phyloP scores from a whole-genome alignment of 2,113 vertebrate genomes.

The Haplochromis vanheusdeni region DNA sequence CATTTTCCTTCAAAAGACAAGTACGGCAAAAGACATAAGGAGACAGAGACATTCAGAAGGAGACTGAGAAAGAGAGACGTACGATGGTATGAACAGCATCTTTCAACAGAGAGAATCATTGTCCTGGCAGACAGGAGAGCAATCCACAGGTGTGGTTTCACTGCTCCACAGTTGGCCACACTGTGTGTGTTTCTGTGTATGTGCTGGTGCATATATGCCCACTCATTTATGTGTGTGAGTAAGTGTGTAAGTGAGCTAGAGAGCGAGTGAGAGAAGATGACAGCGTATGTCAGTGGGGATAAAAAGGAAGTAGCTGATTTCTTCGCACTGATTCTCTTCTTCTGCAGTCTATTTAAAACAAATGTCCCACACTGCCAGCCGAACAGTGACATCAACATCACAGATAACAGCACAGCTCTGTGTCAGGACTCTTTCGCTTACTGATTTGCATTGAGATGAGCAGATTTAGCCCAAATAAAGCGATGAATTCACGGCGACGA shows the following conservation, averaged over 20 bases:
- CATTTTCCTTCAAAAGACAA: slow-evolving; percentile 50
- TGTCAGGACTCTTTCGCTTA: background rate
- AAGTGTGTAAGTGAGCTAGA: background rate
- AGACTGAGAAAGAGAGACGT: slow-evolving; percentile 24
- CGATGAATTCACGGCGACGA: background rate
- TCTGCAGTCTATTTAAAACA: slow-evolving; percentile 10
- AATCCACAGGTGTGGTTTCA: slow-evolving; percentile 67
- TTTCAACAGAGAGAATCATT: slow-evolving; percentile 71
- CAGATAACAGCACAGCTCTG: background rate
- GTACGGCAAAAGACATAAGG: slow-evolving; percentile 12
- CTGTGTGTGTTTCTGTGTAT: background rate
- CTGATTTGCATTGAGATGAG: background rate
- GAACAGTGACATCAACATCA: background rate
- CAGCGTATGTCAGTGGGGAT: slow-evolving; percentile 45
- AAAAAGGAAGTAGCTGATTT: slow-evolving; percentile 40
- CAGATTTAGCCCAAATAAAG: background rate
- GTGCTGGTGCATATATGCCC: background rate
- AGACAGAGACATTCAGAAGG: slow-evolving; percentile 37
- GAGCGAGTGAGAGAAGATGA: slow-evolving; percentile 53
- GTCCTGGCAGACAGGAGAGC: slow-evolving; percentile 45
- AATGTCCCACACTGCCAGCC: background rate
- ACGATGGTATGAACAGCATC: slow-evolving; percentile 47
- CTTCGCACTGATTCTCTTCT: slow-evolving; percentile 22
- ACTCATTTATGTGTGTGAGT: background rate
- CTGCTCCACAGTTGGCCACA: background rate